A percentile compares a stretch with the other conserved stretches of the same genome.
phyloP scores from a whole-genome alignment of 2,888 invertebrate genomes.

The Conops quadrifasciatus region DNA sequence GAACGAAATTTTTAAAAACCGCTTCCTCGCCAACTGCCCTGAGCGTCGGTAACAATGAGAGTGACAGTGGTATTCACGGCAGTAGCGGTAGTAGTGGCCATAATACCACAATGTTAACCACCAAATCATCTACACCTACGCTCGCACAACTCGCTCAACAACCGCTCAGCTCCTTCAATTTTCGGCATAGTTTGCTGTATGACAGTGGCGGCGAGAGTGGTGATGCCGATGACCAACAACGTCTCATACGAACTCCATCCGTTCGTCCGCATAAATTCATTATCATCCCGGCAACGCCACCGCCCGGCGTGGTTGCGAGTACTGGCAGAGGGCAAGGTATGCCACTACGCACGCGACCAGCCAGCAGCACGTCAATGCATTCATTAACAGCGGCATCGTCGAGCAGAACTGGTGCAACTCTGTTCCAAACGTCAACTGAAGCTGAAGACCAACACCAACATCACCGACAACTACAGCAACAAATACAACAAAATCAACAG shows the following conservation, averaged over 20 bases:
- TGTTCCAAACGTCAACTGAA: background rate
- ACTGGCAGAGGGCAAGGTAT: conserved; percentile 20
- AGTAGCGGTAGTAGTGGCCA: conserved; percentile 28
- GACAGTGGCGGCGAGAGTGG: conserved; percentile 60
- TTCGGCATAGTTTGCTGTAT: conserved; percentile 56
- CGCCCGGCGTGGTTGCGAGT: background rate
- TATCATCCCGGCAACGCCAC: conserved; percentile 58
- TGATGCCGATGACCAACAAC: conserved; percentile 58
- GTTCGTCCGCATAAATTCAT: conserved; percentile 60
- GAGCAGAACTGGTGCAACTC: conserved; percentile 44
- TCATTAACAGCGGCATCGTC: conserved; percentile 52
- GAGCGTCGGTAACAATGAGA: conserved; percentile 33
- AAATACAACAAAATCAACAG: conserved; percentile 23
- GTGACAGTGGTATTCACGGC: conserved; percentile 3
- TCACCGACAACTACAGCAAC: conserved; percentile 33
- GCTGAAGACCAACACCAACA: conserved; percentile 23
- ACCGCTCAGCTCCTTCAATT: conserved; percentile 43
- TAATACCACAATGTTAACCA: background rate
- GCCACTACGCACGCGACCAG: conserved; percentile 48
- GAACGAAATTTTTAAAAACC: conserved; percentile 45
- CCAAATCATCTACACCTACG: conserved; percentile 44
- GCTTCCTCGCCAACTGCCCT: conserved; percentile 51
- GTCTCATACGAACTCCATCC: conserved; percentile 57
- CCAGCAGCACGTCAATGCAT: conserved; percentile 48
- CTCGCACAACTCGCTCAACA: conserved; percentile 47